phyloP scores from a whole-genome alignment of 1,140 invertebrate genomes.

The Drepana arcuata region DNA sequence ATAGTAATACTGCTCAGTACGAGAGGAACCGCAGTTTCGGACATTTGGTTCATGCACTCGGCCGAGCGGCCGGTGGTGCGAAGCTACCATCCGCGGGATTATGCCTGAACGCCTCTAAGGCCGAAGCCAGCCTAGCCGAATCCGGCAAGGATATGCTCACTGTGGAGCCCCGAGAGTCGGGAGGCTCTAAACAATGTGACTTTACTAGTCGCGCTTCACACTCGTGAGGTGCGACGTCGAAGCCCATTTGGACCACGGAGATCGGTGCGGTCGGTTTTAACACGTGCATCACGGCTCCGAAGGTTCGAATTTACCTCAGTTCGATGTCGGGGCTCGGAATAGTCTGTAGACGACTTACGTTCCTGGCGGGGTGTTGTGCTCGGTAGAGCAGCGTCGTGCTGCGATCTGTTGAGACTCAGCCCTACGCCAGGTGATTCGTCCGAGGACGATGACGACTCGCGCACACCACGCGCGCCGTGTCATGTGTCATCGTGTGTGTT shows the following conservation, averaged over 20 bases:
- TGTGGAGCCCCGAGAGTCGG: constrained; percentile 67
- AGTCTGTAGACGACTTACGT: constrained; percentile 73
- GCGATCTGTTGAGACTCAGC: constrained; percentile 73
- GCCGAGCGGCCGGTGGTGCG: constrained; percentile 78
- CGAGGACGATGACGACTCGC: constrained; percentile 9
- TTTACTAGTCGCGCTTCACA: constrained; percentile 77
- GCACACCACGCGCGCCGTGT: too few species aligned
- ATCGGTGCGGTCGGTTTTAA: too few species aligned
- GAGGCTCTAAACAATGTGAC: constrained; percentile 73
- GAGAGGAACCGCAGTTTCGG: constrained; percentile 81
- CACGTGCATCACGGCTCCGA: too few species aligned
- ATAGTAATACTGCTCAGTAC: constrained; percentile 73
- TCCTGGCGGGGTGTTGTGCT: constrained; percentile 76
- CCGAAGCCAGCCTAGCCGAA: constrained; percentile 78
- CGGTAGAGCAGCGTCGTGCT: constrained; percentile 75
- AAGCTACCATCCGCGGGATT: constrained; percentile 87
- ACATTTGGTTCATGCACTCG: constrained; percentile 82
- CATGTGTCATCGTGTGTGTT: too few species aligned
- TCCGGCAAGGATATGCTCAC: constrained; percentile 69
- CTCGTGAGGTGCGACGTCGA: constrained; percentile 87
- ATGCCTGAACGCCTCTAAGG: constrained; percentile 89
- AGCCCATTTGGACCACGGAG: constrained; percentile 81
- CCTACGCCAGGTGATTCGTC: constrained; percentile 62
- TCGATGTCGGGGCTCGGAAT: constrained; percentile 71
- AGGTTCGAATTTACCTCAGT: constrained; percentile 30